phyloP scores from a whole-genome alignment of 2,113 vertebrate species.

The Amblyopsis rosae region DNA sequence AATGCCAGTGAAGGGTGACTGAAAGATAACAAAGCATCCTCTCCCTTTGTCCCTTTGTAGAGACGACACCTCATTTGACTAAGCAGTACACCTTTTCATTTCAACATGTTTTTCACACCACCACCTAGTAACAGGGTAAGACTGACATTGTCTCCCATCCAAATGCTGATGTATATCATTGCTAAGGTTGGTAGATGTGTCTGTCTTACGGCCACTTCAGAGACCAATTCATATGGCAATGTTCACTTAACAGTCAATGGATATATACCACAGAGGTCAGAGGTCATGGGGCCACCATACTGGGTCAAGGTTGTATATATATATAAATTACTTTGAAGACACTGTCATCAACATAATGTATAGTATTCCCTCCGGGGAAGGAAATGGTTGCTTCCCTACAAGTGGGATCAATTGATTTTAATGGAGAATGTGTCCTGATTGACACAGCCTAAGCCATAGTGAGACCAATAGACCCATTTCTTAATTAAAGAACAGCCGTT shows the following conservation, averaged over 20 bases:
- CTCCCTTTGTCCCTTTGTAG: conserved; percentile 6
- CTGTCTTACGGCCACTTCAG: too few species aligned
- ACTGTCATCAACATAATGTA: conserved; percentile 54
- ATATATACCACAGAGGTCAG: too few species aligned
- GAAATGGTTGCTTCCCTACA: conserved; percentile 20
- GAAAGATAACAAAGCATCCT: conserved; percentile 26
- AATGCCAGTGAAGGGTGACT: conserved; percentile 19
- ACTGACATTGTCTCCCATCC: not conserved
- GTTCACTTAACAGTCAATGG: too few species aligned
- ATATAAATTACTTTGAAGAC: conserved; percentile 42
- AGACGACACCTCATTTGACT: conserved; percentile 39
- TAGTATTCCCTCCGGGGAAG: conserved; percentile 41
- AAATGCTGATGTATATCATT: not conserved
- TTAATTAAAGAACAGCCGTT: conserved; percentile 6
- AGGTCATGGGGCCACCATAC: too few species aligned
- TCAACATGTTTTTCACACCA: too few species aligned
- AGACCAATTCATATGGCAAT: too few species aligned
- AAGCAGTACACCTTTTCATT: not conserved
- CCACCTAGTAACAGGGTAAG: not conserved
- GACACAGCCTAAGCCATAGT: conserved; percentile 9
- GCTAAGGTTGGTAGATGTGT: too few species aligned
- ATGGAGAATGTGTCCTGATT: conserved; percentile 27
- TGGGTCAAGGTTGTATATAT: too few species aligned
- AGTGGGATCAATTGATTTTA: conserved; percentile 55
- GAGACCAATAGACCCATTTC: conserved; percentile 1